Percentiles rank a stretch among this genome's conserved stretches.
Evolutionary conservation across 2,888 invertebrate species (phyloP).

Genomic region (Plagodis pulveraria): DNA sequence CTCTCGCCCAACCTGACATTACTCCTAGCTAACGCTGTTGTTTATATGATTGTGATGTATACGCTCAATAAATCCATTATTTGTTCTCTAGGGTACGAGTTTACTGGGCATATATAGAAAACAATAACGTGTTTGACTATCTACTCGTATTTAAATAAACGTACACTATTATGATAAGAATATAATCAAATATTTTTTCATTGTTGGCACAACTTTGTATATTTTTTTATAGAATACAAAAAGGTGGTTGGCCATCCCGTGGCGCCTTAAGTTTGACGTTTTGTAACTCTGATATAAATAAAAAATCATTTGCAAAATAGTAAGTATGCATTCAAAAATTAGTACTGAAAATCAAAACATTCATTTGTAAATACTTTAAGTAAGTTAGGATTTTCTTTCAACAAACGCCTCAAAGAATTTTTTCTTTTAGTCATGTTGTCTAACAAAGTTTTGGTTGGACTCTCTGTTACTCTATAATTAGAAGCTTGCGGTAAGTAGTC

Average conservation of each 20-base stretch:
- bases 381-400: constrained; percentile 63
- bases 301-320: neutral
- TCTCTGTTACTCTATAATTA: constrained; percentile 26
- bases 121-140: no score
- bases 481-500: constrained; percentile 24
- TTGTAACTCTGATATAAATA: neutral
- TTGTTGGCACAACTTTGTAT: no score
- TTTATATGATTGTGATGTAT: constrained; percentile 70
- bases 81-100: constrained; percentile 28
- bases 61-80: constrained; percentile 28
- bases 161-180: no score
- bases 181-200: no score
- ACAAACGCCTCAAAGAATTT: constrained; percentile 53
- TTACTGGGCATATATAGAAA: no score
- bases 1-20: constrained; percentile 66
- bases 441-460: constrained; percentile 41
- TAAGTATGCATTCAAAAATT: constrained; percentile 22
- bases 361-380: constrained; percentile 72
- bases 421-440: constrained; percentile 55
- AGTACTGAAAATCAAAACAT: constrained; percentile 59
- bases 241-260: no score
- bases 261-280: no score
- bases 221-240: no score
- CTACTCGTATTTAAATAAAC: no score
- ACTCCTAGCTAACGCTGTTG: constrained; percentile 79